Conservation (phyloP, 2,888 invertebrate genomes). For the Cryptus armator region DNA sequence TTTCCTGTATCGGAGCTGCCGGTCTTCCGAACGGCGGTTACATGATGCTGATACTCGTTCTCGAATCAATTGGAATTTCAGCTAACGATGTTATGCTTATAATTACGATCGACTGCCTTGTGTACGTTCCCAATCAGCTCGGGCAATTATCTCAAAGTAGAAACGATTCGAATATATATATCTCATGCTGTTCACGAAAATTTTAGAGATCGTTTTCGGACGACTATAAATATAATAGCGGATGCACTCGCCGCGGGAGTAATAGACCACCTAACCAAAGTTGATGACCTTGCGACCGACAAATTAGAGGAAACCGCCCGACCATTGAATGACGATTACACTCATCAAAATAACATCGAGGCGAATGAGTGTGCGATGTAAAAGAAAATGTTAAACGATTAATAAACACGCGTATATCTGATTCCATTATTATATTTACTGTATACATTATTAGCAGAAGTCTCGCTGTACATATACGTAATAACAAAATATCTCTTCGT, state of each 20-base stretch:
- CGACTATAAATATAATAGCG: conserved; percentile 81
- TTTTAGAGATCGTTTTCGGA: conserved; percentile 83
- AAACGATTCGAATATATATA: conserved; percentile 11
- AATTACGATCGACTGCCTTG: conserved; percentile 96
- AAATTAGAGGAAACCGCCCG: conserved; percentile 36
- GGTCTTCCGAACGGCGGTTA: conserved; percentile 98
- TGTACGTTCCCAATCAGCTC: conserved; percentile 88
- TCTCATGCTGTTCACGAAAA: conserved; percentile 1
- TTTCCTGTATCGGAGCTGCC: conserved; percentile 98
- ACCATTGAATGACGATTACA: conserved; percentile 1
- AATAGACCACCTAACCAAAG: conserved; percentile 73
- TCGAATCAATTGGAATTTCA: conserved; percentile 96
- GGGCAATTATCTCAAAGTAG: no score
- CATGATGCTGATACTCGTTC: conserved; percentile 98
- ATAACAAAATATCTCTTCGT: background rate
- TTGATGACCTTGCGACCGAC: conserved; percentile 12
- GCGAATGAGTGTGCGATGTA: background rate
- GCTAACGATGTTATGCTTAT: conserved; percentile 96
- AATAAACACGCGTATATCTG: background rate
- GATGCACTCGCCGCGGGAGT: conserved; percentile 81
- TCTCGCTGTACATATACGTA: no score
- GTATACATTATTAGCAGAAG: background rate
- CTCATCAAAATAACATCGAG: conserved; percentile 16
- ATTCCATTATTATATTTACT: background rate
- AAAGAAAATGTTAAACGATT: conserved; percentile 8